Evolutionary conservation across 2,888 invertebrate genomes (phyloP).

Genomic region (Leucophora obtusa): DNA sequence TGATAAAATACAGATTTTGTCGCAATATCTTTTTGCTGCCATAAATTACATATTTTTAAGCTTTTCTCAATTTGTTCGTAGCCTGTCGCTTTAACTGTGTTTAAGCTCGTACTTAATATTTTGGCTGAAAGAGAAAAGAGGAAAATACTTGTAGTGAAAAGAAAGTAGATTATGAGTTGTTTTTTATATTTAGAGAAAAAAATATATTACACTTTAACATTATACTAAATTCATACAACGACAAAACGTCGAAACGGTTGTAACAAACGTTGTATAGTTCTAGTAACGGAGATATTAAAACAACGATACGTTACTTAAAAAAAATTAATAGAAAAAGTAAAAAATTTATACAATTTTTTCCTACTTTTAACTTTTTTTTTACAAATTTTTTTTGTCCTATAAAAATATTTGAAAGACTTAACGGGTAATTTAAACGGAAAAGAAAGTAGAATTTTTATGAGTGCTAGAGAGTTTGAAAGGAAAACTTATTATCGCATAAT

Average conservation of each 20-base stretch:
- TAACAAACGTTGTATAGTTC: conserved; percentile 51
- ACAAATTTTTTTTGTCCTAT: not conserved
- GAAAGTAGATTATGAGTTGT: conserved; percentile 8
- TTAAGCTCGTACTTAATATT: conserved; percentile 4
- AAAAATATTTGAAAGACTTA: not conserved
- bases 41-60: no score
- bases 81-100: conserved; percentile 19
- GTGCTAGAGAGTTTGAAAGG: not conserved
- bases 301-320: conserved; percentile 56
- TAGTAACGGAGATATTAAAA: conserved; percentile 57
- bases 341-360: conserved; percentile 6
- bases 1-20: no score
- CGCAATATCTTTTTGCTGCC: no score
- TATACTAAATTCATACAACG: conserved; percentile 56
- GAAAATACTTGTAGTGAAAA: conserved; percentile 26
- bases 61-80: no score
- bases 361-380: not conserved
- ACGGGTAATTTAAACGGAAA: not conserved
- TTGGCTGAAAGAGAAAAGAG: conserved; percentile 28
- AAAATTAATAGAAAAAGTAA: not conserved
- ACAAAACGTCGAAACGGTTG: conserved; percentile 58
- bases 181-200: conserved; percentile 1
- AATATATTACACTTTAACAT: conserved; percentile 34
- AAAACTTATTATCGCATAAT: conserved; percentile 48
- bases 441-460: not conserved